Evolutionary conservation across 2,797 vertebrate species (phyloP), one percentile per base, ranked within the genome.

Genomic region (Diplodus sargus): DNA sequence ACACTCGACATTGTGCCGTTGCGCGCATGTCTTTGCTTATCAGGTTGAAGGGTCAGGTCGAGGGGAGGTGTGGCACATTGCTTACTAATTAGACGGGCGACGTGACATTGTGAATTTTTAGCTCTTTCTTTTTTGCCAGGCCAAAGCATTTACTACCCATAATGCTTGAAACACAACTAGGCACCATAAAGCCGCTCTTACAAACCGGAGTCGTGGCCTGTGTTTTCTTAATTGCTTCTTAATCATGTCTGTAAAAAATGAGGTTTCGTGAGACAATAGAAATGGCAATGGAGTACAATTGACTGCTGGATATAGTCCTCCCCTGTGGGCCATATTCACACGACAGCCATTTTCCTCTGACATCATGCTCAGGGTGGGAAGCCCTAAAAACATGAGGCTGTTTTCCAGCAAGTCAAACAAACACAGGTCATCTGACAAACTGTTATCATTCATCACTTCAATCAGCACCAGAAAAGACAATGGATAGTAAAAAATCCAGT

Each of bases 1-100:
- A 64, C 74, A 71, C 34, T 56, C 60, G 2, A 52, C 63, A 14
- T 28, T 62, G 25, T 64, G 30, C 47, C 43, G 70, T 63, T 58
- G 18, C 58, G 59, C 56, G 10, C 42, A 14, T 10, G n/a, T 70
- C 59, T 74, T 77, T 71, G 69, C 62, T 77, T 59, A 61, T 79
- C 30, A 13, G 63, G 65, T 61, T 71, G 67, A 51, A 58, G 49
- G 58, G 64, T 79, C 71, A 79, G 65, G 18, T 56, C 39, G 15
- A 67, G 48, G 63, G 47, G 62, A 48, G 10, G 10, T 23, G 57
- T 43, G 57, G 57, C 17, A 66, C 67, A 16, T 34, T 39, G 6
- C 45, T 83, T 52, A 59, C 51, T 60, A 75, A 82, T 84, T 51
- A 58, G 22, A 70, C 39, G 4, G 11, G 30, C 49, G 34, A 52